Evolutionary conservation across 2,113 vertebrate genomes (phyloP).

Genomic region (Proteles cristata): DNA sequence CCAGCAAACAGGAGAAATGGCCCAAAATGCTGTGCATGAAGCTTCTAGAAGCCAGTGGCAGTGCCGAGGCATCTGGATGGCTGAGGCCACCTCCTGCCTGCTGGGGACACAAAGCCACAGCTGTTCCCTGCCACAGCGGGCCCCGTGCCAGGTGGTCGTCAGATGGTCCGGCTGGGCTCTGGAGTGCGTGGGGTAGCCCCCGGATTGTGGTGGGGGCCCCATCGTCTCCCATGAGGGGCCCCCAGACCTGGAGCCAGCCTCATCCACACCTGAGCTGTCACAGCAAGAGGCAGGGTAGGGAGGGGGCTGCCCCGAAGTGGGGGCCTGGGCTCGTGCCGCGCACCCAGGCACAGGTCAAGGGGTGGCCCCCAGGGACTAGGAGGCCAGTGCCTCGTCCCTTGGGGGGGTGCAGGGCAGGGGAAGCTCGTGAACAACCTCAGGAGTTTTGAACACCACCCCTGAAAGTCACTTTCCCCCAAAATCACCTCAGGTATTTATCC

Average conservation of each 20-base stretch:
- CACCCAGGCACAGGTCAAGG: background rate
- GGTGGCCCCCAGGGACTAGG: too few species aligned
- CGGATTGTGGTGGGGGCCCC: too few species aligned
- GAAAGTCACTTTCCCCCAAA: background rate
- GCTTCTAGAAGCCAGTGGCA: background rate
- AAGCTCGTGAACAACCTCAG: background rate
- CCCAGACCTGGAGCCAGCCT: background rate
- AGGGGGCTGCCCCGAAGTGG: too few species aligned
- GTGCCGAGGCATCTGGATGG: background rate
- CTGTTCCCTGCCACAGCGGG: background rate
- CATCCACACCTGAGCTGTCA: fast-evolving
- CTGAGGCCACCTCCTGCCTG: background rate
- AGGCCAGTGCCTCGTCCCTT: fast-evolving
- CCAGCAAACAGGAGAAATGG: background rate
- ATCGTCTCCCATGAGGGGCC: fast-evolving
- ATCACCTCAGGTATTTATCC: background rate
- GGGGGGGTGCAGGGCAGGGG: background rate
- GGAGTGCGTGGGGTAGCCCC: background rate
- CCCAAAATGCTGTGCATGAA: background rate
- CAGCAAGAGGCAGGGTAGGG: fast-evolving
- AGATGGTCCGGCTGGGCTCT: background rate
- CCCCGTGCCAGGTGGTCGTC: fast-evolving
- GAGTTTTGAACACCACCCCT: background rate
- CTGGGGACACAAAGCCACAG: background rate
- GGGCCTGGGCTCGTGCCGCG: background rate